These are phyloP conservation scores for Lordiphosa andalusiaca DNA, from an alignment of 2,888 invertebrate genomes.

Conservation along the genomic window DNA sequence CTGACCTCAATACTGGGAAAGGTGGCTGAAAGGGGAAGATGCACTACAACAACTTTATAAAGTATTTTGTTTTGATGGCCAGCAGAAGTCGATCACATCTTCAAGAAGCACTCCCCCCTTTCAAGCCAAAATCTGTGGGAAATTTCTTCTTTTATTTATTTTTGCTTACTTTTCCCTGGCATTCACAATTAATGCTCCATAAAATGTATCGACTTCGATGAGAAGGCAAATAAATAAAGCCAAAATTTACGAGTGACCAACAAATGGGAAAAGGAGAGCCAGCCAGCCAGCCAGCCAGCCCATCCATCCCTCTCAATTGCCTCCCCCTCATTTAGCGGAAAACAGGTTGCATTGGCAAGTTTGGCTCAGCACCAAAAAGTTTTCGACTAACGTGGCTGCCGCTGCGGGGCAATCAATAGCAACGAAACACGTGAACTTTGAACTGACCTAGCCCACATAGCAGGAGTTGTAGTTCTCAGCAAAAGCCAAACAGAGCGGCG, in stretches of 20 bases:
- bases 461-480: slow-evolving; percentile 8
- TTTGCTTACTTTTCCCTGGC: neutral
- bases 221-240: slow-evolving; percentile 6
- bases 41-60: neutral
- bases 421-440: slow-evolving; percentile 62
- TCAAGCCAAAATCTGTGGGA: no score
- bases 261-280: neutral
- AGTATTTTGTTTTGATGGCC: neutral
- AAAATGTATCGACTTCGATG: slow-evolving; percentile 8
- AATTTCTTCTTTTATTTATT: no score
- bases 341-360: slow-evolving; percentile 31
- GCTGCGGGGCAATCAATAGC: slow-evolving; percentile 41
- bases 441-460: slow-evolving; percentile 70
- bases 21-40: neutral
- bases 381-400: slow-evolving; percentile 13
- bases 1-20: neutral
- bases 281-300: slow-evolving; percentile 6
- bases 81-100: no score
- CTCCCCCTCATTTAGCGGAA: slow-evolving; percentile 17
- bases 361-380: slow-evolving; percentile 37
- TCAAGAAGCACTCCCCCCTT: no score
- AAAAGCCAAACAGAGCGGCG: slow-evolving; percentile 12
- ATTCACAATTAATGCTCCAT: slow-evolving; percentile 7
- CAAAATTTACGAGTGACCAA: slow-evolving; percentile 1
- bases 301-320: slow-evolving; percentile 2